Evolutionary conservation across 2,113 vertebrate species (phyloP), one percentile per base, ranked within the genome.

Genomic region (Ursus arctos): DNA sequence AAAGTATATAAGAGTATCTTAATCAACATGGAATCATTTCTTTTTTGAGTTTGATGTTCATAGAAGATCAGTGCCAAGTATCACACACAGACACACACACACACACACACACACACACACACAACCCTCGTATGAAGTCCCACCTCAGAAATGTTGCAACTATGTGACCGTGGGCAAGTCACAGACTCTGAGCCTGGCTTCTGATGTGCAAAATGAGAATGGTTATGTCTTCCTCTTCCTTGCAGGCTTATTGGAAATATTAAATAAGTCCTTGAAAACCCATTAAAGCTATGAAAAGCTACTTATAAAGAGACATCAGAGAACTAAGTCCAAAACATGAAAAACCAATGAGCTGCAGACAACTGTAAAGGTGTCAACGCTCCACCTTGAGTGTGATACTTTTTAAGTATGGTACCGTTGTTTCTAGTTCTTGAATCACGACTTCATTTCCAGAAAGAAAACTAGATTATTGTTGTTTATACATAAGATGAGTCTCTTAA

Each of bases 381-480:
- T 16, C 51, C 31, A 10, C 8, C 12, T 0, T 6, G 7, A 47
- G 3, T 0, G 1, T 1, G 0, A 67, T 31, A 6, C 6, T 26
- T n/a, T 21, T 49, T 1, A 26, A 36, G 3, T 18, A 28, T 2
- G 11, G 24, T 14, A 7, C 9, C 13, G 4, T 15, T 0, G 0
- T 16, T 89, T 51, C 81, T 79, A 6, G 13, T 31, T 65, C 51
- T 31, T 28, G 7, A 33, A 18, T 11, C 5, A 71, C 21, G 16
- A 47, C n/a, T 88, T 36, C 36, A 24, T 28, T 2, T 22, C 10
- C 4, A 31, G 28, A 69, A 79, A 33, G 49, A 69, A 40, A 43
- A 85, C 22, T 15, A 4, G 7, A 28, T 2, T 14, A 7, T 16
- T 76, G 33, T n/a, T 74, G 6, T 61, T 6, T 16, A 49, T 19